Base-by-base conservation (phyloP, 64 coral and sea anemone species). In the Porites australiensis region DNA sequence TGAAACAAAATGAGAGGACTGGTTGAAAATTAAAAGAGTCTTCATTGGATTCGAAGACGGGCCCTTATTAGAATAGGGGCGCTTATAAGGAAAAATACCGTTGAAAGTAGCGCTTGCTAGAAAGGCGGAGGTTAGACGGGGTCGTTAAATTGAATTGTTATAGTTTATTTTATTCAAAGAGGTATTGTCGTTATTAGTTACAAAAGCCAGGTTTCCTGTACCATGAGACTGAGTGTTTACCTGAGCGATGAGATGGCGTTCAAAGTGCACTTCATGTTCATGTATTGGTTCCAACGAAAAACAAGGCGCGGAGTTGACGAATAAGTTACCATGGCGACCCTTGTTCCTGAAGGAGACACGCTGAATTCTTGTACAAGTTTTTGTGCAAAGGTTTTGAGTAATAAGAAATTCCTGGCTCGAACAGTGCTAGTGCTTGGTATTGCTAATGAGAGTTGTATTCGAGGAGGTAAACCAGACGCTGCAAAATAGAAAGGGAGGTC, bases 331-430 rank as follows among this genome's bases (percentile, higher is more conserved):
- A 90, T 66, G 16, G 88, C 88, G 12, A 90, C 49, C 18, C 88
- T 90, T 52, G 88, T 78, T 70, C 88, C 88, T 69, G 88, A 90
- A 4, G 75, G 46, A 49, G 88, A 90, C 7, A 90, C 76, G 48
- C 61, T 69, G 18, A 90, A 81, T 23, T 67, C 59, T 57, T 90
- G 64, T 3, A 90, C 88, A 11, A 90, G 77, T 13, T 69, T 22
- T 13, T 21, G 19, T 20, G 46, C 75, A 61, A 90, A 80, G 2
- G 19, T 18, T 63, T 90, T 90, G 22, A 70, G 21, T 44, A 79
- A 43, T 13, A 51, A 7, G 55, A 81, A 90, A 52, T 80, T 81
- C n/a, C 64, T 90, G 18, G 50, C 21, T 79, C 88, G 76, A 8
- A 81, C 44, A 70, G 45, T 21, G 3, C 58, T 51, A 4, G 75